A percentile compares a stretch with the other conserved stretches of the same genome.
Evolutionary conservation across 1,140 invertebrate species (phyloP).

Genomic region (Drosophila pallidifrons): DNA sequence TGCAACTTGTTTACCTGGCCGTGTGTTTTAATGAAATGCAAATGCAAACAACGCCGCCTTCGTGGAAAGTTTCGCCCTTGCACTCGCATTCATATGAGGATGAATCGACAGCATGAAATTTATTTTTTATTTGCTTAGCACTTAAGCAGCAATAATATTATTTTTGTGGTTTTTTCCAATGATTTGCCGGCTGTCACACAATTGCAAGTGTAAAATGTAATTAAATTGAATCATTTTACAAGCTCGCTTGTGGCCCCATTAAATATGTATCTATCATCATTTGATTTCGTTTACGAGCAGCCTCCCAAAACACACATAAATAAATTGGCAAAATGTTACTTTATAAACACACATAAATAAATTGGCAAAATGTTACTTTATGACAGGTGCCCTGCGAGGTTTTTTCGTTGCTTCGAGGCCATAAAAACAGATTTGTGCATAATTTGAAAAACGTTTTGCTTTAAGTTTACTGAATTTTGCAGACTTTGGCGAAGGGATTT

Average conservation of each 20-base stretch:
- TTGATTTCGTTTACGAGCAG: conserved; percentile 46
- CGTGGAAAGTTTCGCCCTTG: conserved; percentile 25
- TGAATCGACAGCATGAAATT: conserved; percentile 8
- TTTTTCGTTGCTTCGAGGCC: conserved; percentile 25
- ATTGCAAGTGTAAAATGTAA: conserved; percentile 60
- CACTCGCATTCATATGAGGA: neutral
- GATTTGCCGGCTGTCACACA: conserved; percentile 53
- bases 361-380: conserved; percentile 59
- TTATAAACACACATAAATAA: conserved; percentile 60
- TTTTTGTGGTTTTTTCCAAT: conserved; percentile 35
- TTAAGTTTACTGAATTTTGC: conserved; percentile 56
- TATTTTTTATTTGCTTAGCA: conserved; percentile 30
- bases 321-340: conserved; percentile 60
- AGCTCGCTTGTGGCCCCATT: conserved; percentile 33
- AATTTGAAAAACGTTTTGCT: conserved; percentile 56
- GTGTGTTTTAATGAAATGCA: conserved; percentile 81
- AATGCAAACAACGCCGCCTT: conserved; percentile 64
- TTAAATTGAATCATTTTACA: conserved; percentile 61
- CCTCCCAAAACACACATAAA: conserved; percentile 44
- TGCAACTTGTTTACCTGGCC: conserved; percentile 57
- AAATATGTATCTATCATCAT: conserved; percentile 71
- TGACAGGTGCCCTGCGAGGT: conserved; percentile 44
- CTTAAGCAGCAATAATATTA: conserved; percentile 68
- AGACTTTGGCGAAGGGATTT: neutral
- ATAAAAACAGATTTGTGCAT: conserved; percentile 73